These are phyloP conservation scores for Galerucella nymphaeae DNA, from an alignment of 2,888 invertebrate genomes.

Conservation along the genomic window DNA sequence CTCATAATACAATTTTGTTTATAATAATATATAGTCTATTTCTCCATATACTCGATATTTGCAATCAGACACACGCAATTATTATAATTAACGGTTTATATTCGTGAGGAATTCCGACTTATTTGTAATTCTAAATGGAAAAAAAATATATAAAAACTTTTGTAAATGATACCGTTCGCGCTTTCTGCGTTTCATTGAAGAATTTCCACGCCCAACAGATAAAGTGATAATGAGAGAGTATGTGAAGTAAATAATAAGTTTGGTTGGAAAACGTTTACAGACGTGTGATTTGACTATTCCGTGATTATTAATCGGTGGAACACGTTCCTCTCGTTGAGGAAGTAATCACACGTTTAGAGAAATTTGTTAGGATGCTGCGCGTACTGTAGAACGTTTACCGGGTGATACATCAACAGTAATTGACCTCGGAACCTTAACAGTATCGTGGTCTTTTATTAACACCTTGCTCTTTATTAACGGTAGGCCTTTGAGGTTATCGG, in stretches of 20 bases:
- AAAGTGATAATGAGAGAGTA: conserved; percentile 36
- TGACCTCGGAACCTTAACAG: conserved; percentile 20
- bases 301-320: conserved; percentile 32
- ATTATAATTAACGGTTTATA: neutral
- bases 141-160: conserved; percentile 21
- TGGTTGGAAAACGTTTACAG: conserved; percentile 36
- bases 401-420: conserved; percentile 1
- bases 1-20: too few species aligned
- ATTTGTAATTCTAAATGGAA: conserved; percentile 3
- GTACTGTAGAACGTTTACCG: conserved; percentile 3
- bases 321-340: conserved; percentile 30
- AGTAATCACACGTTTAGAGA: conserved; percentile 30
- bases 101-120: neutral
- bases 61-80: too few species aligned
- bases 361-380: conserved; percentile 20
- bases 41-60: too few species aligned
- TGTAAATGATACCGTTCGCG: conserved; percentile 32
- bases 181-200: conserved; percentile 31
- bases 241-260: conserved; percentile 36
- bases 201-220: conserved; percentile 33
- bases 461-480: conserved; percentile 9
- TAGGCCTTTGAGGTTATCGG: neutral
- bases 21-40: too few species aligned
- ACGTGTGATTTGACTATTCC: conserved; percentile 38
- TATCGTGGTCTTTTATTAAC: conserved; percentile 11